Conservation (phyloP, 2,113 vertebrate species). For the Proteles cristata region DNA sequence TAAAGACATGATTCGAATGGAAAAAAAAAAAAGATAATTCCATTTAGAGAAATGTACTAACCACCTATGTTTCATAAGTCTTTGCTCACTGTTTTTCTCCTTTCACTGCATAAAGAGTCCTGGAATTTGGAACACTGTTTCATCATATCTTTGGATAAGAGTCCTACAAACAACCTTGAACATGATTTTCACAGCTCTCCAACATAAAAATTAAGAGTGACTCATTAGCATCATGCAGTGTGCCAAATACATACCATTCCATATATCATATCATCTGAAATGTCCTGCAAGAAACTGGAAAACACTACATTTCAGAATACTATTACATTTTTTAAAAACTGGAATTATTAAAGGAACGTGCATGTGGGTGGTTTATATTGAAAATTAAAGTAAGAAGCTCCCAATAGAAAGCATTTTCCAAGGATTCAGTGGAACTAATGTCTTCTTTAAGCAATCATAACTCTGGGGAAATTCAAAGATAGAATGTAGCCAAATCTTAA, state of each 20-base stretch:
- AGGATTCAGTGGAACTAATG: conserved; percentile 42
- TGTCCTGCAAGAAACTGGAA: not conserved
- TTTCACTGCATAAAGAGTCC: not conserved
- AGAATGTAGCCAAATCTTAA: conserved; percentile 25
- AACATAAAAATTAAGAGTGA: conserved; percentile 57
- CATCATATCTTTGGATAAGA: not conserved
- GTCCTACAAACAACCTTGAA: not conserved
- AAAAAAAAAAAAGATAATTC: not conserved
- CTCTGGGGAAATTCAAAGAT: conserved; percentile 18
- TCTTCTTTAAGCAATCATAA: conserved; percentile 45
- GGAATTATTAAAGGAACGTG: not conserved
- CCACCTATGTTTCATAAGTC: not conserved
- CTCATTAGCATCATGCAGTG: not conserved
- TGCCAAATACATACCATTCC: not conserved
- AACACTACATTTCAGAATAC: conserved; percentile 19
- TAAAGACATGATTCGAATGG: conserved; percentile 39
- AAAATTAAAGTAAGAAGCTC: conserved; percentile 39
- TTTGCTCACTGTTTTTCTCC: conserved; percentile 37
- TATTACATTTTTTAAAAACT: not conserved
- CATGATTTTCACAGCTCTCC: not conserved
- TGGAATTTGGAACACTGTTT: conserved; percentile 4
- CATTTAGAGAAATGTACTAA: conserved; percentile 23
- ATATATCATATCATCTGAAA: not conserved
- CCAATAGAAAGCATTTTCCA: conserved; percentile 17
- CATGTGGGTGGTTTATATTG: not conserved